Base-by-base conservation (phyloP, 2,888 invertebrate genomes). In the Sinodicranocentrus sp. region DNA sequence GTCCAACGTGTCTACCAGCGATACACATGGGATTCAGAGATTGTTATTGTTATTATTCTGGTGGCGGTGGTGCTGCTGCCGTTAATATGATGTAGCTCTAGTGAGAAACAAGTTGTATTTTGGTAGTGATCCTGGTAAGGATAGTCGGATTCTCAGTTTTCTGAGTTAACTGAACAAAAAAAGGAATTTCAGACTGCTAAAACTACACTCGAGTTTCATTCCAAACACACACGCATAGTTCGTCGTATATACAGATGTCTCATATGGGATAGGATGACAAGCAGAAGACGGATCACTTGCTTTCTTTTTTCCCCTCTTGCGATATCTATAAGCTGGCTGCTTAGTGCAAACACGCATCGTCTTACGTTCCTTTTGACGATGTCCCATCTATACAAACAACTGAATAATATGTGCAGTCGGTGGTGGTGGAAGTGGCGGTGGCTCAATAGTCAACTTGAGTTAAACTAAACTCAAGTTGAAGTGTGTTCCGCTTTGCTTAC, bases 251-350 rank as follows among this genome's bases (percentile, higher is more conserved):
- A 85, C 86, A 87, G 86, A 86, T 87, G 87, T 87, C 86, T 85
- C 86, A 85, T 87, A 80, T 83, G 80, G 84, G 83, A 76, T 77
- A 84, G 87, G 86, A 85, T 88, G 87, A 88, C 87, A 88, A 84
- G 79, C 84, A 73, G 87, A 88, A 88, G 88, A 87, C 88, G 87
- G 88, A 88, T 88, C 88, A 87, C 87, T 87, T 85, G 84, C 80
- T 84, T 82, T 68, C 73, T 75, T 77, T 63, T 84, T 78, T 78
- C 54, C 43, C 70, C 70, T 44, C 33, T 33, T 33, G 33, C 33
- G 33, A 33, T 33, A 10, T 33, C 3, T 10, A 33, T 10, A 33
- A 33, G 59, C 59, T 59, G 71, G 59, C 61, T 54, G 23, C 33
- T 28, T 28, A 33, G 15, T 76, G 21, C 39, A 57, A 52, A 39